Evolutionary conservation across 2,797 vertebrate genomes (phyloP).

Genomic region (Coregonus ussuriensis): DNA sequence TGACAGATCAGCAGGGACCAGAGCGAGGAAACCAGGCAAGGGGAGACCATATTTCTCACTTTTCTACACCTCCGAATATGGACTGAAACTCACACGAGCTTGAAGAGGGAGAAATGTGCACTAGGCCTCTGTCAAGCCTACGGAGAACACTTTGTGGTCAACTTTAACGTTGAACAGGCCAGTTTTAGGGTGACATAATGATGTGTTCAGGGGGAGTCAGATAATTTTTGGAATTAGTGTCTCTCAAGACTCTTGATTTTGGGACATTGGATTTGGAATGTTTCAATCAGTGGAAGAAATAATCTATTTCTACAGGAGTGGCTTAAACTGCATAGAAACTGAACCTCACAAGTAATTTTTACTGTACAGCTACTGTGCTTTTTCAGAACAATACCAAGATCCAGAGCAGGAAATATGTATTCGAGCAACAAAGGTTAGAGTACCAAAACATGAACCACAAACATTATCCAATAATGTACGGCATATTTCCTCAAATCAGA

Average conservation of each 20-base stretch:
- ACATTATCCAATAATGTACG: background rate
- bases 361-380: background rate
- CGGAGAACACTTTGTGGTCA: constrained; percentile 51
- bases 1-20: constrained; percentile 53
- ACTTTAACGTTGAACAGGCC: constrained; percentile 58
- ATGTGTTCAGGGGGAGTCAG: constrained; percentile 16
- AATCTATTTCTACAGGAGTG: background rate
- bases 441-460: background rate
- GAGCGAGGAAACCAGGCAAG: constrained; percentile 41
- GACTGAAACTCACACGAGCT: constrained; percentile 38
- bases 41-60: constrained; percentile 51
- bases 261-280: constrained; percentile 22
- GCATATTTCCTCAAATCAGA: background rate
- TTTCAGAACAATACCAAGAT: background rate
- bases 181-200: constrained; percentile 42
- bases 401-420: background rate
- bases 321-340: background rate
- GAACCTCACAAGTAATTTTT: background rate
- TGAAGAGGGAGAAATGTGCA: constrained; percentile 26
- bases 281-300: background rate
- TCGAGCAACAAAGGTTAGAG: no score
- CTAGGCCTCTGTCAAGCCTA: constrained; percentile 34
- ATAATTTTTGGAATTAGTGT: background rate
- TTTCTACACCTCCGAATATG: constrained; percentile 60
- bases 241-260: constrained; percentile 12